Conservation (phyloP, 2,113 vertebrate species). For the Poeciliopsis occidentalis region DNA sequence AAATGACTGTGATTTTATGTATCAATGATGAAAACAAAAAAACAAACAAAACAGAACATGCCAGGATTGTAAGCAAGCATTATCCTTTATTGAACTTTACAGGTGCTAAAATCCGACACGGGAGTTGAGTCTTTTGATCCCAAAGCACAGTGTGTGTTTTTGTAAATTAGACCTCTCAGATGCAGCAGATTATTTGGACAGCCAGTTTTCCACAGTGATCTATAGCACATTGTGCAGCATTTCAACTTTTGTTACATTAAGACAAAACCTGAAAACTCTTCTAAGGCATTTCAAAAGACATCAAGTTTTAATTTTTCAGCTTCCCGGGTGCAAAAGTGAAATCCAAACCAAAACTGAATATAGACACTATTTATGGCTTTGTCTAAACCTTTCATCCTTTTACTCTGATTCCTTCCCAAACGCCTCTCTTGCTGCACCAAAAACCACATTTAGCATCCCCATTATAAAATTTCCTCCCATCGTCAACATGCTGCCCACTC, state of each 20-base stretch:
- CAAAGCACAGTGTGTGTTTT: conserved; percentile 34
- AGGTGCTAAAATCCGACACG: conserved; percentile 22
- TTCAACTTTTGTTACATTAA: conserved; percentile 6
- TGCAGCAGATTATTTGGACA: conserved; percentile 35
- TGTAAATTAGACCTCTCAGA: conserved; percentile 26
- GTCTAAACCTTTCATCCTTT: conserved; percentile 1
- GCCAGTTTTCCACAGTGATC: conserved; percentile 34
- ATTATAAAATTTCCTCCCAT: conserved; percentile 35
- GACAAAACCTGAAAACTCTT: conserved; percentile 18
- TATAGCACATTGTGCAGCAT: conserved; percentile 18
- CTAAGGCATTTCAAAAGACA: conserved; percentile 38
- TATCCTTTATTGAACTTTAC: conserved; percentile 58
- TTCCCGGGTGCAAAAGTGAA: conserved; percentile 18
- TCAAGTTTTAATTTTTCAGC: conserved; percentile 27
- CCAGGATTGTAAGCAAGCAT: conserved; percentile 7
- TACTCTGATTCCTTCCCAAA: conserved; percentile 57
- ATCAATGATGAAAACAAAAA: neutral
- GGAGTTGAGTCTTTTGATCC: conserved; percentile 37
- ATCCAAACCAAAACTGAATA: conserved; percentile 17
- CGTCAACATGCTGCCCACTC: conserved; percentile 58
- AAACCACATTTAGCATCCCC: conserved; percentile 38
- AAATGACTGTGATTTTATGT: neutral
- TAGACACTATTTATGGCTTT: conserved; percentile 13
- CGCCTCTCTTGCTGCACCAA: conserved; percentile 43
- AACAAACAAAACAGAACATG: neutral